phyloP scores from a whole-genome alignment of 1,140 invertebrate genomes.

The Diorhabda elongata region DNA sequence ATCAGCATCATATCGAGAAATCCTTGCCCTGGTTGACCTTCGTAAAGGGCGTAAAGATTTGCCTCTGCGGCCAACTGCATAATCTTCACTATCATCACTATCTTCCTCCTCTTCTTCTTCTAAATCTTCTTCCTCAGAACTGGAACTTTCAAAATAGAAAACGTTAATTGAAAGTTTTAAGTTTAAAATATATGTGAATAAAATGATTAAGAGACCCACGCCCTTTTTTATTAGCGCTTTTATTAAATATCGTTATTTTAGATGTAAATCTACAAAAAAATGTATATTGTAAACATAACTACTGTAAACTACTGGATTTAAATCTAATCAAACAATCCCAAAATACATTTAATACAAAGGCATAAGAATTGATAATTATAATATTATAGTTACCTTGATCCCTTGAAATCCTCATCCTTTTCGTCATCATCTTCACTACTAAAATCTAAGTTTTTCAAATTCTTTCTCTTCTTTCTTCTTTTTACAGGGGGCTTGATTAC shows the following conservation, averaged over 20 bases:
- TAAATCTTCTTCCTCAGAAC: conserved; percentile 47
- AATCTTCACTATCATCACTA: conserved; percentile 58
- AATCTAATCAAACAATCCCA: too few species aligned
- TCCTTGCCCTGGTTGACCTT: conserved; percentile 55
- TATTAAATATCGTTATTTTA: too few species aligned
- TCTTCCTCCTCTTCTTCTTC: conserved; percentile 56
- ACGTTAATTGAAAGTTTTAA: too few species aligned
- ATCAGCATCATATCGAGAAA: conserved; percentile 55
- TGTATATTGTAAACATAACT: too few species aligned
- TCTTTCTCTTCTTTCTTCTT: conserved; percentile 63
- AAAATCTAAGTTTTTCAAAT: conserved; percentile 76
- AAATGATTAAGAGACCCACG: too few species aligned
- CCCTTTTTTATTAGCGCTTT: too few species aligned
- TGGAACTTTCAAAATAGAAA: neutral
- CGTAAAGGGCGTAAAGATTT: conserved; percentile 50
- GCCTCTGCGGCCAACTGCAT: conserved; percentile 47
- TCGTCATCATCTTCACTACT: conserved; percentile 73
- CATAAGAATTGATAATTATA: neutral
- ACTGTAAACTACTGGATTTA: too few species aligned
- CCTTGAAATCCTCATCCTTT: conserved; percentile 84
- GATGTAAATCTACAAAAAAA: too few species aligned
- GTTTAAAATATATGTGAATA: too few species aligned
- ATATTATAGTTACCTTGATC: conserved; percentile 47
- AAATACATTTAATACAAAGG: too few species aligned
- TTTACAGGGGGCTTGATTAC: conserved; percentile 41